Conservation (phyloP, 2,113 vertebrate genomes). For the Notechis scutatus region DNA sequence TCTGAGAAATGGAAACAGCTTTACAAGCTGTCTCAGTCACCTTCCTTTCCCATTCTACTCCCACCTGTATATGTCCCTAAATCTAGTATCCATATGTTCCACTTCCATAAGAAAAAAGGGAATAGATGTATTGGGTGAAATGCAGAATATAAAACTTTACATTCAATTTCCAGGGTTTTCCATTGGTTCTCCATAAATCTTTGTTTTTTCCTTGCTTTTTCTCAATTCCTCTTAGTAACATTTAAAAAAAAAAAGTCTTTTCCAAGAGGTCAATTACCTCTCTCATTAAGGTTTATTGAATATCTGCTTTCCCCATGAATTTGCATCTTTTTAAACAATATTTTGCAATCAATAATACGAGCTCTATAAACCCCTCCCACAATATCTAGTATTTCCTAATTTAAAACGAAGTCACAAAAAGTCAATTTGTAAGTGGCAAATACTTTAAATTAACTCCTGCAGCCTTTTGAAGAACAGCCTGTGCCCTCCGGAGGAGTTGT, state of each 20-base stretch:
- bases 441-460: background rate
- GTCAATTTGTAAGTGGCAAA: background rate
- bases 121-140: background rate
- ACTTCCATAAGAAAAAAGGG: background rate
- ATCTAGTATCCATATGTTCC: background rate
- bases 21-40: slow-evolving; percentile 37
- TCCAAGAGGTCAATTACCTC: background rate
- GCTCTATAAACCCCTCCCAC: background rate
- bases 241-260: background rate
- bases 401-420: background rate
- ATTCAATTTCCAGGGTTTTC: background rate
- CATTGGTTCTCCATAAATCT: background rate
- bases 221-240: background rate
- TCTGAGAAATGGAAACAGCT: slow-evolving; percentile 49
- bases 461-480: background rate
- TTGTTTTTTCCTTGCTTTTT: background rate
- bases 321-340: background rate
- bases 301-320: background rate
- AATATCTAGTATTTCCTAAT: background rate
- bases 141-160: background rate
- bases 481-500: background rate
- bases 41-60: background rate
- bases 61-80: background rate
- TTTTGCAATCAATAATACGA: background rate
- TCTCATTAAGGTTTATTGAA: background rate